Base-by-base conservation (phyloP, 1,140 invertebrate species). In the Thaumetopoea pityocampa region DNA sequence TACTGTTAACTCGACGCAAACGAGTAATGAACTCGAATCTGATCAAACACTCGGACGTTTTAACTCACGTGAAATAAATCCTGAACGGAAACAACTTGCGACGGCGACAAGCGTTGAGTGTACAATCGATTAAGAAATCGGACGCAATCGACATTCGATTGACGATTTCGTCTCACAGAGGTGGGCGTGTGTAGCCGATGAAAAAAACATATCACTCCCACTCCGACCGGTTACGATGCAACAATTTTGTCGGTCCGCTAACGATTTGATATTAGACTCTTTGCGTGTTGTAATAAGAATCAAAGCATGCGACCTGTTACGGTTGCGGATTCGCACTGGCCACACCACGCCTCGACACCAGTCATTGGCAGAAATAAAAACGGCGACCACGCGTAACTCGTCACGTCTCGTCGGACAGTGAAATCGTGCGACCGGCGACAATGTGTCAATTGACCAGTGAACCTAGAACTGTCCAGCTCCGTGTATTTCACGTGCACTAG, bases 361-460 rank as follows among this genome's bases (percentile, higher is more conserved):
- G 79, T 80, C 76, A 83, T 83, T 83, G 79, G 79, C 79, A 83
- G 79, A 83, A 83, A 80, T 83, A 83, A 83, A 83, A 83, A 83
- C 73, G 61, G 62, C 69, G 64, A 69, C 71, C 68, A 80, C 76
- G 76, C 76, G 74, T 82, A 76, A 76, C 73, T 69, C 62, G 78
- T 82, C 78, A 82, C 78, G 76, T 80, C 67, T 72, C 59, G 67
- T 55, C 62, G 78, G 76, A 70, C 76, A 74, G 72, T 65, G 74
- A 76, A 73, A 78, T 83, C 79, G 79, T 79, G 71, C 66, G 69
- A 59, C 59, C 66, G 62, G 65, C 65, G 74, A 83, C 79, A 83
- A 83, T 80, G 67, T 81, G 69, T 78, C 68, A 72, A 52, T 48
- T 54, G 29, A 42, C 78, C 73, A 64, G 27, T 26, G 9, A 38